Evolutionary conservation across 2,797 vertebrate genomes (phyloP).

Genomic region (Amniataba percoides): DNA sequence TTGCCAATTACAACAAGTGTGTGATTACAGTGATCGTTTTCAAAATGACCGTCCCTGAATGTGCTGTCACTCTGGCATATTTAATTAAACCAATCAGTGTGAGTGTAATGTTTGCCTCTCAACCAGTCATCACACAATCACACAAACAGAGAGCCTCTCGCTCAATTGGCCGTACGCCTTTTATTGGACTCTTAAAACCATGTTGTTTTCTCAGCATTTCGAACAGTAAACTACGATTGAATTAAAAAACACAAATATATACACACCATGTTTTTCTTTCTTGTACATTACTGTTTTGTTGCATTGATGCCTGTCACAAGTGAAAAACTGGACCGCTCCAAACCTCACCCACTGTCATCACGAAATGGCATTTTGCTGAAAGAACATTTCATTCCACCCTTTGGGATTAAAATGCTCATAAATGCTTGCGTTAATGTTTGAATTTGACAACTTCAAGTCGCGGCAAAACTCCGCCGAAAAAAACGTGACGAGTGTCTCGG

Average conservation of each 20-base stretch:
- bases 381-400: slow-evolving; percentile 4
- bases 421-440: slow-evolving; percentile 6
- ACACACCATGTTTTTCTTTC: not conserved
- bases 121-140: slow-evolving; percentile 49
- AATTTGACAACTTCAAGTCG: slow-evolving; percentile 8
- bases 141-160: slow-evolving; percentile 44
- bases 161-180: slow-evolving; percentile 33
- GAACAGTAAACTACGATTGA: not conserved
- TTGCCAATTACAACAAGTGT: slow-evolving; percentile 73
- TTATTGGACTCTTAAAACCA: slow-evolving; percentile 40
- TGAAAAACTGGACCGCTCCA: not conserved
- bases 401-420: not conserved
- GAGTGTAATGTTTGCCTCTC: slow-evolving; percentile 64
- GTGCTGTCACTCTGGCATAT: slow-evolving; percentile 63
- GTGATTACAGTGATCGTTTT: slow-evolving; percentile 76
- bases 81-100: slow-evolving; percentile 73
- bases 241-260: not conserved
- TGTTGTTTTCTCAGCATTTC: slow-evolving; percentile 9
- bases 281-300: not conserved
- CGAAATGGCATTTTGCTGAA: not conserved
- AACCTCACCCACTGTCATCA: not conserved
- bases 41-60: slow-evolving; percentile 69
- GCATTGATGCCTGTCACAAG: not conserved
- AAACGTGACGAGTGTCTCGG: not conserved
- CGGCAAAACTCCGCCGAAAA: not conserved